Base-by-base conservation (phyloP, 2,888 invertebrate genomes). In the Bembecia ichneumoniformis region DNA sequence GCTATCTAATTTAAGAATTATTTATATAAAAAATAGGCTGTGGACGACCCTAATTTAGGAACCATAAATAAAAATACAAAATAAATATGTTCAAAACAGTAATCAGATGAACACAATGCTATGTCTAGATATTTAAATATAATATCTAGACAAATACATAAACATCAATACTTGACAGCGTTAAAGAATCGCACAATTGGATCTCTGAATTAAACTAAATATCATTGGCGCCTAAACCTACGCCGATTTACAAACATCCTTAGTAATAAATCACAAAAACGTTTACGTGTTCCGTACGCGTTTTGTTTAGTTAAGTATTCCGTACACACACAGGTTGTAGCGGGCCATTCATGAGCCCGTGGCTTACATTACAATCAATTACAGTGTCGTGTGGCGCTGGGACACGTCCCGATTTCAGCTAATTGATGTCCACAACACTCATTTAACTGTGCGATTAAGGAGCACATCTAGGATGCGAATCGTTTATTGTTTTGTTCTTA, bases 361-460 rank as follows among this genome's bases (percentile, higher is more conserved):
- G 65, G 65, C 68, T 66, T 69, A 73, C 72, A 77, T 77, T 70
- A 73, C 71, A 79, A 77, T 74, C 70, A 63, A 62, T 62, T 58
- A 60, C 50, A 56, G 64, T 68, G 67, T 61, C 64, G 56, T 54
- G 55, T 28, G 55, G 55, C 57, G 59, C 51, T 34, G 47, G 62
- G 62, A 68, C 64, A 64, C 64, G 66, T 59, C 63, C 66, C 57
- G 67, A 55, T 63, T 67, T 58, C 57, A 34, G 55, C 49, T 55
- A 56, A 53, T 44, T 44, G 44, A 54, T 54, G 48, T 13, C 49
- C 49, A 48, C 46, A 49, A 49, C 51, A 35, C 54, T 58, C 53
- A 57, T 9, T 53, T 57, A 53, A 16, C 44, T n/a, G 40, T 48
- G 43, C 36, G 47, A 49, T 51, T 50, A 43, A 49, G 36, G 47